Evolutionary conservation across 2,888 invertebrate species (phyloP), one percentile per base, ranked within the genome.

Genomic region (Operophtera brumata): DNA sequence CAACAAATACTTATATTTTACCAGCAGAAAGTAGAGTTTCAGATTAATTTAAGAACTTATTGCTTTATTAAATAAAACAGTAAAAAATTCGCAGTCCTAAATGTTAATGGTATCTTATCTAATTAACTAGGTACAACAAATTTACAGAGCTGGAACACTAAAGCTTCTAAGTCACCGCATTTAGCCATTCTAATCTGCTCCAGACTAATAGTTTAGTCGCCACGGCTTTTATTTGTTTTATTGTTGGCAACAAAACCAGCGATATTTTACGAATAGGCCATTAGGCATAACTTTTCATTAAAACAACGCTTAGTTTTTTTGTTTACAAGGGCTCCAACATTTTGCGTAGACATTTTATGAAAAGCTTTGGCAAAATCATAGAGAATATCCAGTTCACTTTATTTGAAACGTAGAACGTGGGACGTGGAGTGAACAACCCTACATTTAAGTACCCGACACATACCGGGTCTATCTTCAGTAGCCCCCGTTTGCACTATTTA

Each of bases 201-300:
- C 35, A 46, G 46, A 52, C 54, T 54, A 48, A 49, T 36, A 45
- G n/a, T n/a, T 11, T 36, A 36, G 36, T 39, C 48, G 34, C 45
- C 12, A 47, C 42, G 52, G 48, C 43, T 51, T 53, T 56, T 56
- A 56, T 54, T 47, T 44, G 9, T 46, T 47, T 47, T 42, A 49
- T 32, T 45, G 28, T 47, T 8, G 36, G 36, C 41, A 28, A 46
- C 41, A 52, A 52, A 45, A 40, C 40, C 9, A 10, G 11, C 36
- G 13, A 35, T 62, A 56, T 55, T 42, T 54, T 51, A 59, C 35
- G 51, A 60, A 61, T 63, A 55, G 57, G 57, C 60, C 60, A 66
- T 66, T 59, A 69, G 59, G 57, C 54, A 47, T 71, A 59, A 70
- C 63, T 69, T 60, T 67, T 64, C 61, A 65, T 66, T 66, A 63